Evolutionary conservation across 2,113 vertebrate genomes (phyloP).

Genomic region (Dascyllus trimaculatus): DNA sequence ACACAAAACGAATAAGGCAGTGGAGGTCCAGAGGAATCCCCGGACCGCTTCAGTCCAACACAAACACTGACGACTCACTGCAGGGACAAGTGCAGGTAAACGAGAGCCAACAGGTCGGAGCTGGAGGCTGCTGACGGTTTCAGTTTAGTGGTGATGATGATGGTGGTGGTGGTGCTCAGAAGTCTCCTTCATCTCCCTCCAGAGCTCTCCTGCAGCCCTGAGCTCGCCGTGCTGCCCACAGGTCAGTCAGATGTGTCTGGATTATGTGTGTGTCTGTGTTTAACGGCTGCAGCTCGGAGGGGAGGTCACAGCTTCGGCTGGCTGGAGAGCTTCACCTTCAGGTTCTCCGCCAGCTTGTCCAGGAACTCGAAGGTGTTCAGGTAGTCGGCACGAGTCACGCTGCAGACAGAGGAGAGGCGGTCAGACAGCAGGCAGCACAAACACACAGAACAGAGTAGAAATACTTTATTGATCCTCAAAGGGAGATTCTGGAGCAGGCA

Average conservation of each 20-base stretch:
- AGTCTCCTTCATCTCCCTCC: not conserved
- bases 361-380: slow-evolving; percentile 98
- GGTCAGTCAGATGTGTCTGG: not conserved
- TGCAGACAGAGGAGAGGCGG: slow-evolving; percentile 65
- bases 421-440: not conserved
- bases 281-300: not conserved
- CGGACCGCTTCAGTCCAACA: slow-evolving; percentile 16
- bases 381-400: slow-evolving; percentile 92
- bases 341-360: slow-evolving; percentile 96
- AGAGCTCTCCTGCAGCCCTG: slow-evolving; percentile 4
- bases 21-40: slow-evolving; percentile 29
- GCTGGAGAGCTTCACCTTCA: slow-evolving; percentile 89
- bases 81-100: slow-evolving; percentile 41
- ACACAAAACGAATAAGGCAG: slow-evolving; percentile 66
- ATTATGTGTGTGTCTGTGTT: slow-evolving; percentile 23
- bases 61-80: slow-evolving; percentile 14
- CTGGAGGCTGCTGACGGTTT: not conserved
- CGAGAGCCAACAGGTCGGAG: slow-evolving; percentile 2
- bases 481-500: no score
- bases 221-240: not conserved
- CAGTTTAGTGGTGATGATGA: slow-evolving; percentile 1
- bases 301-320: slow-evolving; percentile 89
- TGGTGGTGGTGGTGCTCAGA: not conserved
- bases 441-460: no score
- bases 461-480: no score